A percentile compares a stretch with the other conserved stretches of the same genome.
Evolutionary conservation across 2,113 vertebrate genomes (phyloP).

Genomic region (Oreamnos americanus): DNA sequence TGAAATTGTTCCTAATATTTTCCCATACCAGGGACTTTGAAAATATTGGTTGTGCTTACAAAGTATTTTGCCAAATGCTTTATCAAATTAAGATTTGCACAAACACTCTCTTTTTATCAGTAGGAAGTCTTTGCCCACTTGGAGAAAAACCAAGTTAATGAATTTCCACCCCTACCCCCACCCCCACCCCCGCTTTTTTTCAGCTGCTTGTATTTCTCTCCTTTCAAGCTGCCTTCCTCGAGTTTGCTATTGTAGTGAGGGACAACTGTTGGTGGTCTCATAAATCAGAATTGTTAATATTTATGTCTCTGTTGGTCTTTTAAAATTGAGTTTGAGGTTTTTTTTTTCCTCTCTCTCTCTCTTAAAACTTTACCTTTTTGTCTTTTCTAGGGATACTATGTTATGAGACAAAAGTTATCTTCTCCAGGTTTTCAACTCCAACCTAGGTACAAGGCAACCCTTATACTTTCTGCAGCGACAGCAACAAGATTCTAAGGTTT

Average conservation of each 20-base stretch:
- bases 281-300: conserved; percentile 48
- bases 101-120: conserved; percentile 48
- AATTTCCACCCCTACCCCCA: background rate
- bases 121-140: conserved; percentile 36
- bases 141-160: conserved; percentile 57
- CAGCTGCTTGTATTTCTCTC: background rate
- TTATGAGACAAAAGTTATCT: background rate
- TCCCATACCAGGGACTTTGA: conserved; percentile 27
- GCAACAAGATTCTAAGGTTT: background rate
- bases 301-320: conserved; percentile 51
- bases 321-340: conserved; percentile 36
- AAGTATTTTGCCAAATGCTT: conserved; percentile 20
- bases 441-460: background rate
- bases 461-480: background rate
- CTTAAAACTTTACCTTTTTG: conserved; percentile 42
- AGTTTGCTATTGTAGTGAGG: background rate
- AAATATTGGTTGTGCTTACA: conserved; percentile 14
- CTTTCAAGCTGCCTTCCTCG: background rate
- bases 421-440: background rate
- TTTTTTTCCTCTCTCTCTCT: background rate
- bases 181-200: background rate
- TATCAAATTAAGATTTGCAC: conserved; percentile 44
- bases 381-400: background rate
- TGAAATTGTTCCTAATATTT: conserved; percentile 45
- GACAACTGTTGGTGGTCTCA: conserved; percentile 15